Percentiles rank a stretch among this genome's conserved stretches.
Conservation (phyloP, 2,888 invertebrate genomes). For the Leucophenga montana region DNA sequence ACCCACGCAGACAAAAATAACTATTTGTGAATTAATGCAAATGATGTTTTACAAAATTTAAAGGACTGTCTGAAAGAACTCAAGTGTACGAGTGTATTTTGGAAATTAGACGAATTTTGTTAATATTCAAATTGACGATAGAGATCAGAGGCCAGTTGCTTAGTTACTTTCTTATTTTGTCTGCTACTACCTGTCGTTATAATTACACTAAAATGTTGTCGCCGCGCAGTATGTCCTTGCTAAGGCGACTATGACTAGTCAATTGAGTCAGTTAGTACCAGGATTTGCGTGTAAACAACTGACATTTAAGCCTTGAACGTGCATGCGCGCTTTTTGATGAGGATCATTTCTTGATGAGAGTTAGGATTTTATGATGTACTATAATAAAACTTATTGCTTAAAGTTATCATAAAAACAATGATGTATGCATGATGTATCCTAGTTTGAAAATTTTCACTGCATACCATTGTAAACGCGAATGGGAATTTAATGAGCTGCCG, state of each 20-base stretch:
- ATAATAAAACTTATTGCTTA: no score
- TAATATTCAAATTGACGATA: neutral
- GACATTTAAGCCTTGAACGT: conserved; percentile 28
- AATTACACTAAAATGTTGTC: neutral
- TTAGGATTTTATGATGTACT: no score
- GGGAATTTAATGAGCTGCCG: neutral
- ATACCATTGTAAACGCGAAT: neutral
- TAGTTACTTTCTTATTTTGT: neutral
- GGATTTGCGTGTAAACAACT: neutral
- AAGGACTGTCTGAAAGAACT: no score
- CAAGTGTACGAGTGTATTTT: neutral
- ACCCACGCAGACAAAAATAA: neutral
- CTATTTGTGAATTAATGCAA: conserved; percentile 28
- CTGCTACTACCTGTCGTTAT: neutral
- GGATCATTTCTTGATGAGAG: no score
- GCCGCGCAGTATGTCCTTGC: neutral
- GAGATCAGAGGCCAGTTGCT: conserved; percentile 22
- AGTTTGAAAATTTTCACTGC: neutral
- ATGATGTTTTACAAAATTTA: conserved; percentile 44
- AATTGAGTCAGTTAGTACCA: neutral
- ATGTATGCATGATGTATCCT: no score
- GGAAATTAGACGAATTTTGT: no score
- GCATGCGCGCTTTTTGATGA: conserved; percentile 33
- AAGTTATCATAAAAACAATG: no score
- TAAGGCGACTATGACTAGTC: no score